Conservation (phyloP, 2,113 vertebrate species). For the Elaphurus davidianus region DNA sequence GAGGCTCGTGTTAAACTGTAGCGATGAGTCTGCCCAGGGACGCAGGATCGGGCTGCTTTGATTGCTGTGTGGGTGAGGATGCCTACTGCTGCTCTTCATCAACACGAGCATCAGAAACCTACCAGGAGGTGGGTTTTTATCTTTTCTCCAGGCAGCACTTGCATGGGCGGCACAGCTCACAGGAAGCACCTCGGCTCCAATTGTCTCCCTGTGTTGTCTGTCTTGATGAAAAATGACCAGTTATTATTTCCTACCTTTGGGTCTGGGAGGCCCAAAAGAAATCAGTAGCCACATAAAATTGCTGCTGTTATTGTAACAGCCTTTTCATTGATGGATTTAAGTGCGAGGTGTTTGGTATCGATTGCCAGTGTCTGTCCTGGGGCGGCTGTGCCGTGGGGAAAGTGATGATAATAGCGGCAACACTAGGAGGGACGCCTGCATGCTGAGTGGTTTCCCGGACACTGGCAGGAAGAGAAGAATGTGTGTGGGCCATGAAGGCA, state of each 20-base stretch:
- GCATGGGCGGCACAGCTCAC: not conserved
- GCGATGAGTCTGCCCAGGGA: not conserved
- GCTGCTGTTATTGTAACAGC: constrained; percentile 57
- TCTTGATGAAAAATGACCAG: constrained; percentile 66
- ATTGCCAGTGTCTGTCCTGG: not conserved
- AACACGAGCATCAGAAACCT: not conserved
- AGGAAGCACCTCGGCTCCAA: not conserved
- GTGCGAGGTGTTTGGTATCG: constrained; percentile 19
- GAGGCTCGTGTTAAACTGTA: fast-evolving
- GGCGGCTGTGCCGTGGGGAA: not conserved
- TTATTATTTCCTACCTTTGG: constrained; percentile 57
- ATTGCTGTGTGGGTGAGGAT: too few relatives aligned
- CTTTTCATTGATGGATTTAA: constrained; percentile 67
- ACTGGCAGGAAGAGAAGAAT: not conserved
- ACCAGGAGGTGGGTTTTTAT: not conserved
- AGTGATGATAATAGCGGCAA: not conserved
- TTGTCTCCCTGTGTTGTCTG: constrained; percentile 13
- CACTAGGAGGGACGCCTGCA: not conserved
- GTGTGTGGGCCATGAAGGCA: not conserved
- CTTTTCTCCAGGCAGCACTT: not conserved
- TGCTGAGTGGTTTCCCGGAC: not conserved
- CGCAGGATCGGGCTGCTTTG: not conserved
- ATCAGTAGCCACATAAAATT: constrained; percentile 60
- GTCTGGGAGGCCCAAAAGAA: constrained; percentile 46
- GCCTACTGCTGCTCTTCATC: not conserved